Base-by-base conservation (phyloP, 92 coral and sea anemone species). In the Phymanthus crucifer region DNA sequence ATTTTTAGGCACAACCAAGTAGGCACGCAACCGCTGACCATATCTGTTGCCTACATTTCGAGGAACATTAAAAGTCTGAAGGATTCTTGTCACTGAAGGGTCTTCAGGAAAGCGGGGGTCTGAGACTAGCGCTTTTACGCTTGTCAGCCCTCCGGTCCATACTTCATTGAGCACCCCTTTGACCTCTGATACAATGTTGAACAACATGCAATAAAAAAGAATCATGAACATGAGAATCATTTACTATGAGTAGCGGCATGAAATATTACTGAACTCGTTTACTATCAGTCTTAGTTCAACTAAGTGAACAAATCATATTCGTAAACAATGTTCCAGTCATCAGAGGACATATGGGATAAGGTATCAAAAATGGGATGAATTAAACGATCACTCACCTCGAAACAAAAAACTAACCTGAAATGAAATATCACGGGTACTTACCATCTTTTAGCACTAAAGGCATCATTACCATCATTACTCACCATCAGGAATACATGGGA, bases 21-120 rank as follows among this genome's bases (percentile, higher is more conserved):
- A 80, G n/a, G 76, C 84, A 19, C 56, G 68, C 26, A 80, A 31
- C 48, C 84, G 84, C 84, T 80, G 77, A 69, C 84, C 84, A 80
- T 46, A 80, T 4, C 66, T 72, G 18, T 80, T 50, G 48, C 40
- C 84, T 27, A 50, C 34, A 35, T 80, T 32, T 4, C 31, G 36
- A 24, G 84, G 84, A 6, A 56, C 84, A 17, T n/a, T 24, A 27
- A 80, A 80, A 26, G 84, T 80, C 7, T 32, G 12, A 19, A 69
- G 50, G 27, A 43, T 71, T 52, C 38, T 40, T 1, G 33, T 26
- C 32, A 2, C 2, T 29, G 84, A 24, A 0, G 77, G 76, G 77
- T 66, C 71, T 48, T 32, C 76, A 21, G 84, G 77, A 40, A 40
- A 80, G 26, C 84, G 84, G 21, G 26, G 10, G 45, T 80, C 77